Base-by-base conservation (phyloP, 2,797 vertebrate genomes). In the Hozukius guyotensis region DNA sequence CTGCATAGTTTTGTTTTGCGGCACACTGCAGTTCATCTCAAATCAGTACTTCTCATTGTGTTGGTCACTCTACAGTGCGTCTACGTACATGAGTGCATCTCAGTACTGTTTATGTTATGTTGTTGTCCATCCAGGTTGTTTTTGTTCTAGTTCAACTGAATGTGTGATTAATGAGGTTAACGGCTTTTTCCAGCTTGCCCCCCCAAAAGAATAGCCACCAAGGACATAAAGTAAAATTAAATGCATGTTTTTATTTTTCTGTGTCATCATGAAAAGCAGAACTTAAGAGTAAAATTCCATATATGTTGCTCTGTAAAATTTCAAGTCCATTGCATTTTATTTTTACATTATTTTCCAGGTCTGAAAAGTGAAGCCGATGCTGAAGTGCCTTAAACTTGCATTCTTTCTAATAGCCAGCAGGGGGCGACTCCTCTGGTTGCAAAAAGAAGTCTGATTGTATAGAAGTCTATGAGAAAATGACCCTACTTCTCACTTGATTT, bases 1-100 rank as follows among this genome's bases (percentile, higher is more conserved):
- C 63, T 56, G 31, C 25, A 61, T 59, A 76, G 25, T 78, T 61
- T 62, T 72, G 53, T 60, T 42, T 42, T 78, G 49, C 69, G 36
- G 25, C 42, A 68, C 69, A 71, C 29, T 63, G 1, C 1, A 18
- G 32, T 68, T 76, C 66, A 29, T 82, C 59, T 84, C 69, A 88
- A 70, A 79, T 81, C 77, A 84, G 22, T 72, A 68, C 38, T 25
- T 88, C 32, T 61, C 77, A 53, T 66, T 79, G 55, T 80, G 18
- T 3, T 62, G 36, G 66, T 76, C 65, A 66, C 56, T 70, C 34
- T 22, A 20, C 22, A 65, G 62, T 53, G 46, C 42, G 27, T 77
- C 31, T 5, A 14, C 27, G 7, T 4, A 64, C 57, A 71, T 42
- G n/a, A 38, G 31, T 49, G 61, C 55, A 65, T 62, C 49, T 57